These are phyloP conservation scores for Oreohelix idahoensis DNA, from an alignment of 1,140 invertebrate genomes.

Conservation along the genomic window DNA sequence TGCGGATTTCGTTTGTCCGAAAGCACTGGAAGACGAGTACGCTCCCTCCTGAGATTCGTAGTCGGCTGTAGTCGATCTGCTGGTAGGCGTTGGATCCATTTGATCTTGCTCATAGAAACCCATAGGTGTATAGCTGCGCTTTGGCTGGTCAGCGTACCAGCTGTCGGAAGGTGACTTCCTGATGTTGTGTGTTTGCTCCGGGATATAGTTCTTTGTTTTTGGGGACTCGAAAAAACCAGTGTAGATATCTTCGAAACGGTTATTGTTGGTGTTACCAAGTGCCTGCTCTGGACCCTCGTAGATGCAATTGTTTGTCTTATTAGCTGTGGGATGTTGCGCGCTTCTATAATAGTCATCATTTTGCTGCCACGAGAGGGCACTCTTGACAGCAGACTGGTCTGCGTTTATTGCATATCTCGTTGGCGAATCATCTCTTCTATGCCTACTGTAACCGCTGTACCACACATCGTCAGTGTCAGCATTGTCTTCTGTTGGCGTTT, in stretches of 20 bases:
- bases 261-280: neutral
- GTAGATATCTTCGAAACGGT: slow-evolving; percentile 18
- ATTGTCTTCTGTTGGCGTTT: neutral
- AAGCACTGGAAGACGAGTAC: neutral
- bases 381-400: neutral
- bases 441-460: neutral
- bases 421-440: neutral
- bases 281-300: neutral
- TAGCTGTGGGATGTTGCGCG: neutral
- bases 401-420: too few relatives aligned
- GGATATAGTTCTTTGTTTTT: neutral
- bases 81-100: too few relatives aligned
- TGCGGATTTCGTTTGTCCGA: neutral
- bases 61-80: neutral
- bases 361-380: neutral
- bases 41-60: neutral
- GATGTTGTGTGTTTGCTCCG: neutral
- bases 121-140: neutral
- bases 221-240: neutral
- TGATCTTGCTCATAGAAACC: neutral
- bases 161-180: neutral
- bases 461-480: neutral
- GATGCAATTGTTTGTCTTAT: neutral
- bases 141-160: slow-evolving; percentile 4
- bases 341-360: neutral